Evolutionary conservation across 92 coral and sea anemone species (phyloP).

Genomic region (Epizoanthus scotinus): DNA sequence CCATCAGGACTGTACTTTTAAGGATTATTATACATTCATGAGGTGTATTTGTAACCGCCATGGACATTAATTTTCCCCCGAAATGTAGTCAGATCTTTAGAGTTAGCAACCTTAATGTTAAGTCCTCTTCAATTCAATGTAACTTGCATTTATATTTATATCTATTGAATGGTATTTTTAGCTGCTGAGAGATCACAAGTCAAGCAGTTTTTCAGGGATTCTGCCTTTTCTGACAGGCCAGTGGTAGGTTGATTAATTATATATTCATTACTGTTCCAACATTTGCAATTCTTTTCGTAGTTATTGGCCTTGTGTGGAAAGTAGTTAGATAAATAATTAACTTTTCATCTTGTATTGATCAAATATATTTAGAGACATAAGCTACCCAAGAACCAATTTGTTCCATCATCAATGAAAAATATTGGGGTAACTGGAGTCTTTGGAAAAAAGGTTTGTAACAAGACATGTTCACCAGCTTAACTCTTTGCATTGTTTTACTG

Average conservation of each 20-base stretch:
- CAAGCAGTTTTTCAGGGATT: constrained; percentile 86
- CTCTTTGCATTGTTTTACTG: not conserved
- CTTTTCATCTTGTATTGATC: not conserved
- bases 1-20: no score
- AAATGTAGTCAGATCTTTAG: no score
- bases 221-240: constrained; percentile 87
- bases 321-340: not conserved
- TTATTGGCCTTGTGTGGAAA: not conserved
- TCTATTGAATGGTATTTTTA: no score
- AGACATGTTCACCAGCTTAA: not conserved
- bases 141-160: no score
- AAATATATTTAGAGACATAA: constrained; percentile 77
- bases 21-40: no score
- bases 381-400: constrained; percentile 84
- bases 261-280: not conserved
- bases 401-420: constrained; percentile 85
- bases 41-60: no score
- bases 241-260: constrained; percentile 70
- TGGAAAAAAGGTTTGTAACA: constrained; percentile 79
- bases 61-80: no score
- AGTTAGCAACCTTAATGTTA: no score
- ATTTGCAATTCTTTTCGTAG: not conserved
- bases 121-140: no score
- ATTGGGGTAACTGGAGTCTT: constrained; percentile 84
- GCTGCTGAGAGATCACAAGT: constrained; percentile 98